These are phyloP conservation scores for Larimichthys crocea DNA, from an alignment of 2,113 vertebrate species.

Conservation along the genomic window DNA sequence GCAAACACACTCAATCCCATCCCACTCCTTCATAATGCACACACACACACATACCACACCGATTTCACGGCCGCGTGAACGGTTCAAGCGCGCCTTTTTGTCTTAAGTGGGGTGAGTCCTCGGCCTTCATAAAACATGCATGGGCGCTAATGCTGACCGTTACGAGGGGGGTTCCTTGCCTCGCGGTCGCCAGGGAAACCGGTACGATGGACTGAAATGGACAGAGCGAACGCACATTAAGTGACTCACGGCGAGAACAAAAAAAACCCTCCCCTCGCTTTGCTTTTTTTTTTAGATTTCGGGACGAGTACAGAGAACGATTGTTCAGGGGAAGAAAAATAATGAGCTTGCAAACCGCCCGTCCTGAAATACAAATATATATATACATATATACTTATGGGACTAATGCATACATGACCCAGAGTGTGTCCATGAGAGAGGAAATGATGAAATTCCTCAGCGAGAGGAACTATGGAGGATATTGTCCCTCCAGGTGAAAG, in stretches of 20 bases:
- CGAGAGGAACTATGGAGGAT: slow-evolving; percentile 52
- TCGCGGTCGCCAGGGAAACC: slow-evolving; percentile 57
- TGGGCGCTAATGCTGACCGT: slow-evolving; percentile 65
- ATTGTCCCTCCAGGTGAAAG: slow-evolving; percentile 67
- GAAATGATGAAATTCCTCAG: slow-evolving; percentile 67
- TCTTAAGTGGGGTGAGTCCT: slow-evolving; percentile 61
- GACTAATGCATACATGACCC: slow-evolving; percentile 44
- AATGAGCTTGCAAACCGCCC: slow-evolving; percentile 36
- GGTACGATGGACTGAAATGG: slow-evolving; percentile 58
- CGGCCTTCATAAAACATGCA: slow-evolving; percentile 72
- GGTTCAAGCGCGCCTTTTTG: slow-evolving; percentile 17
- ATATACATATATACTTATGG: slow-evolving; percentile 15
- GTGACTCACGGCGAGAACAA: slow-evolving; percentile 25
- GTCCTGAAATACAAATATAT: background rate
- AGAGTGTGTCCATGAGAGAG: slow-evolving; percentile 53
- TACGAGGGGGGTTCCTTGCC: slow-evolving; percentile 44
- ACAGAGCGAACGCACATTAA: slow-evolving; percentile 53
- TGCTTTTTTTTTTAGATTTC: background rate
- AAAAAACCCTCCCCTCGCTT: slow-evolving; percentile 5
- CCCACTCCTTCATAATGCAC: background rate
- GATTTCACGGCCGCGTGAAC: slow-evolving; percentile 35
- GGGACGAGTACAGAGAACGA: slow-evolving; percentile 2
- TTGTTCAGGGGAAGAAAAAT: slow-evolving; percentile 50
- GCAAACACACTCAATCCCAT: background rate
- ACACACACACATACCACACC: slow-evolving; percentile 12